Percentiles rank a stretch among this genome's conserved stretches.
These are phyloP conservation scores for Agapostemon virescens DNA, from an alignment of 2,888 invertebrate genomes.

Conservation along the genomic window DNA sequence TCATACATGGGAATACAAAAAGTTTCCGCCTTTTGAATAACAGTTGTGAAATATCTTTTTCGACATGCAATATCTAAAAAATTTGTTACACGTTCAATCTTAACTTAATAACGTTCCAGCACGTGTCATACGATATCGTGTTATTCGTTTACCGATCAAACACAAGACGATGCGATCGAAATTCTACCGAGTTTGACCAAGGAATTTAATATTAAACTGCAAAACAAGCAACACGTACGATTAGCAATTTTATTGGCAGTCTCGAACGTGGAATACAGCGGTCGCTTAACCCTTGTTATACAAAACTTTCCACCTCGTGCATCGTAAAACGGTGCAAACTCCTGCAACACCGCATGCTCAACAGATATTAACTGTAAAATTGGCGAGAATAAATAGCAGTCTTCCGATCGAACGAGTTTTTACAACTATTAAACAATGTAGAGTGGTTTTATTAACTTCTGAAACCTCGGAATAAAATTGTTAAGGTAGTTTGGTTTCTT, in stretches of 20 bases:
- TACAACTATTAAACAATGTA: not conserved
- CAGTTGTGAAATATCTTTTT: not conserved
- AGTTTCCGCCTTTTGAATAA: too few species aligned
- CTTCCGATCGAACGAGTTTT: not conserved
- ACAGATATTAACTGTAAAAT: conserved; percentile 21
- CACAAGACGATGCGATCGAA: not conserved
- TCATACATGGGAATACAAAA: too few species aligned
- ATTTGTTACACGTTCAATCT: not conserved
- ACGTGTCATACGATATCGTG: not conserved
- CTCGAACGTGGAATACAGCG: not conserved
- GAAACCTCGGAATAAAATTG: not conserved
- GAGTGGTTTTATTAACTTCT: not conserved
- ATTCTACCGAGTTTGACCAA: not conserved
- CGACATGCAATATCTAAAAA: not conserved
- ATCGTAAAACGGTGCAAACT: conserved; percentile 1
- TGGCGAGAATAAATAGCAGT: not conserved
- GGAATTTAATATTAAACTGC: conserved; percentile 9
- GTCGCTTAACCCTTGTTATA: not conserved
- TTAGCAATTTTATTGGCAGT: conserved; percentile 30
- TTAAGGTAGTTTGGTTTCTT: conserved; percentile 19
- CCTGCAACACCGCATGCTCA: not conserved
- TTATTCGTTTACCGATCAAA: not conserved
- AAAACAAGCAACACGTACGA: conserved; percentile 14
- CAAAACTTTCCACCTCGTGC: conserved; percentile 3
- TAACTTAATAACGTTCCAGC: not conserved